Conservation (phyloP, 2,113 vertebrate genomes). For the Micromys minutus region DNA sequence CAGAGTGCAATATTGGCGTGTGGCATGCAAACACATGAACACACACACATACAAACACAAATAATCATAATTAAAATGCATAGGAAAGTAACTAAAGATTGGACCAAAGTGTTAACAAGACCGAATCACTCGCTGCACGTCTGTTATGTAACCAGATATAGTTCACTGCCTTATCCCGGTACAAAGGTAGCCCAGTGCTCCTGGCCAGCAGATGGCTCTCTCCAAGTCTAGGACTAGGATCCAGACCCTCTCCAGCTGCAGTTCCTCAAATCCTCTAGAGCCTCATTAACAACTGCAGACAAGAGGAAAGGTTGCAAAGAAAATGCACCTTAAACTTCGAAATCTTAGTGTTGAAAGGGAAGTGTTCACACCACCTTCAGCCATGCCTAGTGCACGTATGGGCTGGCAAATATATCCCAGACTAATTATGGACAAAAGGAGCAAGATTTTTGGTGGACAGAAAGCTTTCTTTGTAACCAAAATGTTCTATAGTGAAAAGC, state of each 20-base stretch:
- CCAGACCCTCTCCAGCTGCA: background rate
- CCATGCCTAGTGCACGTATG: background rate
- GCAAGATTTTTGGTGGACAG: background rate
- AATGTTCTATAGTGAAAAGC: background rate
- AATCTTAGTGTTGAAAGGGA: background rate
- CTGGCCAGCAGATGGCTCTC: background rate
- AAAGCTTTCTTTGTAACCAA: background rate
- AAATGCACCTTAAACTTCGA: slow-evolving; percentile 23
- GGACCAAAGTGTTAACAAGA: background rate
- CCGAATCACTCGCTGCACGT: background rate
- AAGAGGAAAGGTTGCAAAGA: background rate
- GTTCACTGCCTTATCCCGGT: background rate
- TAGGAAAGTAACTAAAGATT: background rate
- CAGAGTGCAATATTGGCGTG: background rate
- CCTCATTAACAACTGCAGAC: background rate
- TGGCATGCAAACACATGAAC: background rate
- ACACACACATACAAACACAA: background rate
- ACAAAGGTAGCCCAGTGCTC: background rate
- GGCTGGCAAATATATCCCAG: background rate
- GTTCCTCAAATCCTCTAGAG: background rate
- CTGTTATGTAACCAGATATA: background rate
- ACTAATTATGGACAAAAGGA: background rate
- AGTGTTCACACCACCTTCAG: background rate
- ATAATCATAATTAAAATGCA: background rate
- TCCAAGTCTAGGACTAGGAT: background rate